Base-by-base conservation (phyloP, 2,888 invertebrate species). In the Cephalotes varians region DNA sequence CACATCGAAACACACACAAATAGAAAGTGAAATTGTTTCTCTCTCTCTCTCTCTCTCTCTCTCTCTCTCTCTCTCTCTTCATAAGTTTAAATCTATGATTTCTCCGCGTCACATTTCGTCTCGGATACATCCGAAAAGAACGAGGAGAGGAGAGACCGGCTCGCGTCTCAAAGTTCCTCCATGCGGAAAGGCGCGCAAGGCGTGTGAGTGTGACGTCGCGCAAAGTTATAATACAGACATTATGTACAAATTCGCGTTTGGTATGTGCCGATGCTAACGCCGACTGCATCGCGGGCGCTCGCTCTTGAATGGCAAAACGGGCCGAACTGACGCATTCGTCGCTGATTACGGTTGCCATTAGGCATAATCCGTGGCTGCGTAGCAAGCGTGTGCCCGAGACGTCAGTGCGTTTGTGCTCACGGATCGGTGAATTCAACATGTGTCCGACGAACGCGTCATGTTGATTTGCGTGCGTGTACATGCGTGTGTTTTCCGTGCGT, bases 201-300 rank as follows among this genome's bases (percentile, higher is more conserved):
- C 58, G 34, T 40, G 40, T 64, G 28, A 44, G 34, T 83, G 62
- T 85, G 82, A 83, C 80, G 88, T 90, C 90, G 84, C 88, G 76
- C 86, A 89, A n/a, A 91, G 91, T 91, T 93, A 92, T 91, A 87
- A 91, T 90, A 91, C 90, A 89, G 87, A 89, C 83, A 85, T 86
- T 91, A 89, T 89, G 86, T 91, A 91, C 87, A 91, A 80, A 85
- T 73, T 90, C 86, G 85, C 83, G 85, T 83, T 47, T 87, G 87
- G 87, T 85, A 37, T 49, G 83, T 49, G 87, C 62, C 77, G 82
- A 86, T 84, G 87, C 87, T 87, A 84, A 88, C 67, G 84, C 88
- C 89, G 76, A 49, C 6, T 37, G 51, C 21, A 7, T 10, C 21
- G 47, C 37, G 51, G 34, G 12, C 62, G 81, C 34, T 82, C 71